Percentiles rank a stretch among this genome's conserved stretches.
Conservation (phyloP, 2,888 invertebrate genomes). For the Stratiomys singularior region DNA sequence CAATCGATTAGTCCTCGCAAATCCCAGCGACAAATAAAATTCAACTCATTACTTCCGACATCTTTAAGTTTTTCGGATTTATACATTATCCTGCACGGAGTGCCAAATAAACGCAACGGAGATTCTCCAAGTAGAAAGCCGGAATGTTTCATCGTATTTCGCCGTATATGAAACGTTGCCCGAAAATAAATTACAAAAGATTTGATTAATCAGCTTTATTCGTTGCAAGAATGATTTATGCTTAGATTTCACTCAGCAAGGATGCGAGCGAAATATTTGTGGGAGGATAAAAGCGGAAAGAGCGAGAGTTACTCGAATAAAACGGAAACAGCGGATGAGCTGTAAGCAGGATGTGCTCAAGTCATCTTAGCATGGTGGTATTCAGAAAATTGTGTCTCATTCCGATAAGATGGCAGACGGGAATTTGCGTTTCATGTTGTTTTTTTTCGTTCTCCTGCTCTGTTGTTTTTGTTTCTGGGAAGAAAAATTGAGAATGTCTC, state of each 20-base stretch:
- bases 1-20: neutral
- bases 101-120: neutral
- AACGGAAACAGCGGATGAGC: neutral
- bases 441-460: too few relatives aligned
- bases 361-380: neutral
- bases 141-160: neutral
- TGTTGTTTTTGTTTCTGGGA: too few relatives aligned
- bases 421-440: neutral
- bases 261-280: neutral
- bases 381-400: neutral
- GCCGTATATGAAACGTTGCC: neutral
- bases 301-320: neutral
- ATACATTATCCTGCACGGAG: neutral
- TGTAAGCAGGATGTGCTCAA: neutral
- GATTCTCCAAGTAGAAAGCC: too few relatives aligned
- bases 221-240: constrained; percentile 45
- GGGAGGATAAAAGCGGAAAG: neutral
- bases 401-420: neutral
- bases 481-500: neutral
- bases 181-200: constrained; percentile 50
- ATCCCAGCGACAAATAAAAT: constrained; percentile 15
- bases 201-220: constrained; percentile 51
- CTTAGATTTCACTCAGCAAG: constrained; percentile 4
- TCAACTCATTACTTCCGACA: constrained; percentile 2
- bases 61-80: neutral